These are phyloP conservation scores for Sebastes paucispinis DNA, from an alignment of 2,797 vertebrate species.

Conservation along the genomic window DNA sequence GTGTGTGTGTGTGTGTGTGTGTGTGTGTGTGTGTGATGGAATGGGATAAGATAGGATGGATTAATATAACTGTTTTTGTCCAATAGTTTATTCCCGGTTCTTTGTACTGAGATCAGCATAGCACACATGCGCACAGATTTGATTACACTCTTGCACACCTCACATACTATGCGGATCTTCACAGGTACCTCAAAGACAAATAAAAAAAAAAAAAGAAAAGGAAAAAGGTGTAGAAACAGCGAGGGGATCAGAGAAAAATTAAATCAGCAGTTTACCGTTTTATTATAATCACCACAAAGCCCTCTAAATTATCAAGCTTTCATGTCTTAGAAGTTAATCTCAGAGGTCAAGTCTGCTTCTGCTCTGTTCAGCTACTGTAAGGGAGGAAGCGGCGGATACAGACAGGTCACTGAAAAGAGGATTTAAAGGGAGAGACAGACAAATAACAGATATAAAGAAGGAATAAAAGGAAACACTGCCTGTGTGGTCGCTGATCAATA, in stretches of 20 bases:
- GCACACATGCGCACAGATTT: not conserved
- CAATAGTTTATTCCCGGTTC: slow-evolving; percentile 38
- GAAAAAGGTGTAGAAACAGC: not conserved
- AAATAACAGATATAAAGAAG: not conserved
- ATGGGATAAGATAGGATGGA: slow-evolving; percentile 51
- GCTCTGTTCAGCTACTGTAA: slow-evolving; percentile 20
- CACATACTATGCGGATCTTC: not conserved
- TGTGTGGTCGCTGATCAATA: slow-evolving; percentile 2
- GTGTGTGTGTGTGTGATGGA: slow-evolving; percentile 31
- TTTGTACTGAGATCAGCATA: slow-evolving; percentile 35
- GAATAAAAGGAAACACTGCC: slow-evolving; percentile 10
- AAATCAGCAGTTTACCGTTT: slow-evolving; percentile 67
- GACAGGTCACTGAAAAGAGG: slow-evolving; percentile 1
- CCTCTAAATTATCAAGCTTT: slow-evolving; percentile 74
- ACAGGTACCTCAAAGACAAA: not conserved
- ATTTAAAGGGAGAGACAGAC: slow-evolving; percentile 13
- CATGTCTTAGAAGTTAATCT: slow-evolving; percentile 79
- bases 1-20: slow-evolving; percentile 31
- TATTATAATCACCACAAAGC: slow-evolving; percentile 76
- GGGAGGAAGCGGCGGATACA: slow-evolving; percentile 1
- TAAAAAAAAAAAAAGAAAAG: slow-evolving; percentile 3
- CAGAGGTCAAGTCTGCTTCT: slow-evolving; percentile 70
- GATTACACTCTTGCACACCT: not conserved
- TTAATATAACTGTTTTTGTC: slow-evolving; percentile 61
- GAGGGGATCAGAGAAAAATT: slow-evolving; percentile 45